Conservation (phyloP, 2,888 invertebrate genomes). For the Mycogona germanica region DNA sequence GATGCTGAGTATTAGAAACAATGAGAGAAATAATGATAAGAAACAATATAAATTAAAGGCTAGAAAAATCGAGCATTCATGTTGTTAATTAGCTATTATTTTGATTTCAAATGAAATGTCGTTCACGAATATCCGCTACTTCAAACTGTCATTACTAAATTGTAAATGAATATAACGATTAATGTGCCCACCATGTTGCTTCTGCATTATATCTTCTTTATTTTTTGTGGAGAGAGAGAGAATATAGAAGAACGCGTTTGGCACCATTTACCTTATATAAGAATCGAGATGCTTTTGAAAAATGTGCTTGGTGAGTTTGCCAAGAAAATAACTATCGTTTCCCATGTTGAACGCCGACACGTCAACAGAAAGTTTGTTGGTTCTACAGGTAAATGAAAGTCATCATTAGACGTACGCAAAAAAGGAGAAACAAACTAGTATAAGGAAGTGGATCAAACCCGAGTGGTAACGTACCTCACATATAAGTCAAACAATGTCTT, state of each 20-base stretch:
- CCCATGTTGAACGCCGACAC: slow-evolving; percentile 62
- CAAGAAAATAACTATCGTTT: slow-evolving; percentile 61
- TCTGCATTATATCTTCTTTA: no score
- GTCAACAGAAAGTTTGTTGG: slow-evolving; percentile 58
- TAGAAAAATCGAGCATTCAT: slow-evolving; percentile 5
- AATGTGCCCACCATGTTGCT: no score
- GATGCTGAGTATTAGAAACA: slow-evolving; percentile 37
- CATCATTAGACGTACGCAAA: not conserved
- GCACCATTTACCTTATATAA: slow-evolving; percentile 45
- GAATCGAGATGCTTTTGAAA: slow-evolving; percentile 61
- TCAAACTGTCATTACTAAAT: no score
- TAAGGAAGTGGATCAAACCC: no score
- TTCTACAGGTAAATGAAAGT: slow-evolving; percentile 39
- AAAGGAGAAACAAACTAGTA: slow-evolving; percentile 22
- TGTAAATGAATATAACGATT: no score
- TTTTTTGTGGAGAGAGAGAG: no score
- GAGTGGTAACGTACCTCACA: slow-evolving; percentile 49
- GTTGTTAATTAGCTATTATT: slow-evolving; percentile 7
- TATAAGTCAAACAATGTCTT: slow-evolving; percentile 79
- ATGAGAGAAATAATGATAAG: slow-evolving; percentile 22
- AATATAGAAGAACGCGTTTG: slow-evolving; percentile 23
- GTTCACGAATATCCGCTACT: no score
- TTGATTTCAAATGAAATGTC: no score
- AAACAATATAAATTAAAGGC: slow-evolving; percentile 6
- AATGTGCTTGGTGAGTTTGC: slow-evolving; percentile 63